Evolutionary conservation across 1,140 invertebrate species (phyloP), one percentile per base, ranked within the genome.

Genomic region (Sinella curviseta): DNA sequence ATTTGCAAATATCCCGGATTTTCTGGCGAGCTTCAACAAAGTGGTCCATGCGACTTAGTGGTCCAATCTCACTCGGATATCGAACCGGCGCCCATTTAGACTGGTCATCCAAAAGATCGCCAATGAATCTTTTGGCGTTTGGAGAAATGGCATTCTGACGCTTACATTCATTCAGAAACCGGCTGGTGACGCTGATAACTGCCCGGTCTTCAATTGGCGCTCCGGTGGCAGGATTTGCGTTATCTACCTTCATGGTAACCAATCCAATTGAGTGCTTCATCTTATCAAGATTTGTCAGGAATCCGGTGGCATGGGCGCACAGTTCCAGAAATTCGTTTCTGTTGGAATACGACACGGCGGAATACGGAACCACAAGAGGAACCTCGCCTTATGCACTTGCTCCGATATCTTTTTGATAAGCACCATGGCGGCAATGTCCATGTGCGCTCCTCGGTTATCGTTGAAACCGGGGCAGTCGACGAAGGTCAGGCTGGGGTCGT

Each of bases 391-490:
- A 26, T 60, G 3, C 14, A 60, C 57, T 3, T 60, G 14, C 24
- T 60, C 57, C 4, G 57, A 17, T 3, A 60, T 60, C 24, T 12
- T 17, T 12, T 60, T 60, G 24, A 60, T 12, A 16, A 60, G 24
- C 8, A 3, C 12, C 57, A 60, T 60, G 14, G 57, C 57, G 4
- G 57, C 57, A 60, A 60, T 60, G 57, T 60, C 57, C 24, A 26
- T 26, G 12, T 16, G 8, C 24, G 57, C 14, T 26, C 57, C 57
- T 17, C 57, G 57, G 24, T 60, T 60, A 26, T 60, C 57, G 57
- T 60, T 60, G 57, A 60, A 60, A n/a, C 57, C 57, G 8, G 57
- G 57, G 24, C 57, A 60, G 57, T 60, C 57, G 24, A 60, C 12
- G 24, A 60, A 60, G 8, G 24, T 4, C 14, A 60, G 12, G 14